A percentile compares a stretch with the other conserved stretches of the same genome.
phyloP scores from a whole-genome alignment of 2,113 vertebrate genomes.

The Anhinga anhinga region DNA sequence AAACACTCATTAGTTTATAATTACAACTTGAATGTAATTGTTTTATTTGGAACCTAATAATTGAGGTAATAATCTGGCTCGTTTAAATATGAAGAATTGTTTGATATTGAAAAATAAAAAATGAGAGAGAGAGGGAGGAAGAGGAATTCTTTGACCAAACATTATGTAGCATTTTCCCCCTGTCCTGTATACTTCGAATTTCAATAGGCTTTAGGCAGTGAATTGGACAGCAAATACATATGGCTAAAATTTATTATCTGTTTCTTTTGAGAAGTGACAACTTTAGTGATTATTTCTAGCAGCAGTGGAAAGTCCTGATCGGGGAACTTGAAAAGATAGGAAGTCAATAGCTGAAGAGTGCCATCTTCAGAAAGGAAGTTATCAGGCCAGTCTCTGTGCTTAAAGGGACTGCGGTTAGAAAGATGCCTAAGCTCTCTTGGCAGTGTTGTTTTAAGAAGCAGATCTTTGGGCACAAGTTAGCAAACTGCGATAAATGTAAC shows the following conservation, averaged over 20 bases:
- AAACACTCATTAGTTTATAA: slow-evolving; percentile 23
- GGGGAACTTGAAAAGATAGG: background rate
- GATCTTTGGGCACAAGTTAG: background rate
- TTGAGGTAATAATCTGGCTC: background rate
- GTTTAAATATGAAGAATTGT: background rate
- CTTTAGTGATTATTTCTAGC: background rate
- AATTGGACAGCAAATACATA: background rate
- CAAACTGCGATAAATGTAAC: background rate
- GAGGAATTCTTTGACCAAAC: background rate
- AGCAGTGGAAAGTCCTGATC: background rate
- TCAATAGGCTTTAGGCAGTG: background rate
- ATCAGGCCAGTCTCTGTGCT: accelerated
- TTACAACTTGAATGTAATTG: slow-evolving; percentile 13
- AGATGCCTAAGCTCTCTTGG: background rate
- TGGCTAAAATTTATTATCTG: background rate
- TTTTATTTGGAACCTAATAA: slow-evolving; percentile 12
- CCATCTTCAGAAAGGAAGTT: background rate
- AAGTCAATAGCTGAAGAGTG: background rate
- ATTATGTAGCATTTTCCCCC: background rate
- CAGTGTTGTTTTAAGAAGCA: background rate
- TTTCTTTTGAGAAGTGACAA: background rate
- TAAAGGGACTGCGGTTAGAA: background rate
- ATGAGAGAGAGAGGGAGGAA: background rate
- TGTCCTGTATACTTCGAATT: background rate
- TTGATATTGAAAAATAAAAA: background rate